Percentiles rank a stretch among this genome's conserved stretches.
phyloP scores from a whole-genome alignment of 2,113 vertebrate species.

The Xiphophorus couchianus region DNA sequence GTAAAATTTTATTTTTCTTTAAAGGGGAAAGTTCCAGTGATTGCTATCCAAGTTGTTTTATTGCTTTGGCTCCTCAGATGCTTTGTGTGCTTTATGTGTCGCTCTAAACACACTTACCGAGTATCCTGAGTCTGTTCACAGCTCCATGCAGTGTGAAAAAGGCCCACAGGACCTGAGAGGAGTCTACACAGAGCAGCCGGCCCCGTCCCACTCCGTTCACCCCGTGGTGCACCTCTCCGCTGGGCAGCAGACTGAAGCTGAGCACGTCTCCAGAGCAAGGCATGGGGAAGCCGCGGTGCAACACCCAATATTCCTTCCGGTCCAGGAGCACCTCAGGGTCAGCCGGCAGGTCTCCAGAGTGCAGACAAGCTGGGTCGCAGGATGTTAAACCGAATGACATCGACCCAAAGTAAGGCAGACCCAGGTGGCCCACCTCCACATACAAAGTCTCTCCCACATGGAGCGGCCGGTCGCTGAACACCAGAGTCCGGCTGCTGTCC shows the following conservation, averaged over 20 bases:
- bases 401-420: constrained; percentile 89
- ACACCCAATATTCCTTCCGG: constrained; percentile 98
- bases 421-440: constrained; percentile 91
- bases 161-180: constrained; percentile 94
- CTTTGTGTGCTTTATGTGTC: neutral
- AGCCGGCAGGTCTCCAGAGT: constrained; percentile 89
- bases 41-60: neutral
- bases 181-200: constrained; percentile 94
- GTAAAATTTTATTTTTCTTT: neutral
- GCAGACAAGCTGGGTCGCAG: constrained; percentile 91
- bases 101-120: constrained; percentile 76
- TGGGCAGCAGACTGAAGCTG: constrained; percentile 90
- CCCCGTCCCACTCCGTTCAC: constrained; percentile 90
- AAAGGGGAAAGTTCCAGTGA: neutral
- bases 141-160: constrained; percentile 95
- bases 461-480: constrained; percentile 94
- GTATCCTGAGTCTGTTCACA: constrained; percentile 91
- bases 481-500: constrained; percentile 92
- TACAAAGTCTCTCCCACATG: constrained; percentile 90
- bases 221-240: constrained; percentile 91
- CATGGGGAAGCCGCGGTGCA: constrained; percentile 89
- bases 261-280: constrained; percentile 89
- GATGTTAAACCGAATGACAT: constrained; percentile 95
- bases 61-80: neutral
- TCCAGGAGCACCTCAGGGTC: constrained; percentile 94